Conservation (phyloP, 2,113 vertebrate genomes). For the Stigmatopora nigra region DNA sequence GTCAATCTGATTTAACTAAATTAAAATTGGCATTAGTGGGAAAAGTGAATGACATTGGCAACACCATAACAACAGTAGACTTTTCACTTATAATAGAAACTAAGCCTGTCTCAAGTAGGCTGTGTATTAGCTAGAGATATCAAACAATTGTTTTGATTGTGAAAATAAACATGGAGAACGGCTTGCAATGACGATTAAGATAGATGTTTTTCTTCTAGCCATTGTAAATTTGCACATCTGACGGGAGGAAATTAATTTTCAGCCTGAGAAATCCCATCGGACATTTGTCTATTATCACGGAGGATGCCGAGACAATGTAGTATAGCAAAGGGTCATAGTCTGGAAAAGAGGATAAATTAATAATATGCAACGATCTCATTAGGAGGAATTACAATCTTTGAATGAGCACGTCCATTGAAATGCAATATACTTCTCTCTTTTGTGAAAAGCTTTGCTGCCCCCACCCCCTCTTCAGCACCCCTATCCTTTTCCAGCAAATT, state of each 20-base stretch:
- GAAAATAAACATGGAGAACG: neutral
- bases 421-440: conserved; percentile 30
- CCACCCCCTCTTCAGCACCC: conserved; percentile 9
- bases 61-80: no score
- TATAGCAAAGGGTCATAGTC: conserved; percentile 15
- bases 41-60: no score
- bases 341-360: conserved; percentile 35
- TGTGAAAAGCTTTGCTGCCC: conserved; percentile 44
- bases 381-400: conserved; percentile 41
- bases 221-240: conserved; percentile 11
- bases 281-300: conserved; percentile 33
- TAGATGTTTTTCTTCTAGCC: conserved; percentile 3
- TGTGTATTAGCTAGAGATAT: neutral
- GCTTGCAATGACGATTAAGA: neutral
- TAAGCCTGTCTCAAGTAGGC: neutral
- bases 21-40: no score
- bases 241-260: conserved; percentile 24
- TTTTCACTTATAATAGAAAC: neutral
- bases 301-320: conserved; percentile 43
- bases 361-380: conserved; percentile 37
- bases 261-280: conserved; percentile 17
- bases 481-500: conserved; percentile 40
- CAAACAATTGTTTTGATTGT: neutral
- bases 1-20: no score
- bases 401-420: conserved; percentile 34